Conservation (phyloP, 1,140 invertebrate species). For the Chionoecetes opilio region DNA sequence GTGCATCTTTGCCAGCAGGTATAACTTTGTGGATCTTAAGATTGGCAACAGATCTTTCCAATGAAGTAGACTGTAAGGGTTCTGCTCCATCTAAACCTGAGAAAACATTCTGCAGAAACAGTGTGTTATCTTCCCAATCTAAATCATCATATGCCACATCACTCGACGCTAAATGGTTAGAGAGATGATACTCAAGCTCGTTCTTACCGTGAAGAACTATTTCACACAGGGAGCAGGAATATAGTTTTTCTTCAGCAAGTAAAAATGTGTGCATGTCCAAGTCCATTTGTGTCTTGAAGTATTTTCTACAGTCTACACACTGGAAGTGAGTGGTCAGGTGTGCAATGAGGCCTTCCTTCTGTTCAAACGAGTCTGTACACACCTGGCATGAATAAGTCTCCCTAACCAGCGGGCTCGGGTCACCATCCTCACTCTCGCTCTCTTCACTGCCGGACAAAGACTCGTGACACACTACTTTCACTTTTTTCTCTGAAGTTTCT, state of each 20-base stretch:
- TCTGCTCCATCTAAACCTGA: not conserved
- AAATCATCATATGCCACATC: not conserved
- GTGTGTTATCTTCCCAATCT: conserved; percentile 34
- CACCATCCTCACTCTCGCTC: not conserved
- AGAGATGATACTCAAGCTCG: conserved; percentile 1
- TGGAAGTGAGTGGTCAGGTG: conserved; percentile 7
- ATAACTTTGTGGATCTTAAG: conserved; percentile 28
- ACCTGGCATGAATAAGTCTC: not conserved
- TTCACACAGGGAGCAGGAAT: conserved; percentile 2
- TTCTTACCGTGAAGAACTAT: conserved; percentile 9
- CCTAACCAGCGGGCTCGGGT: not conserved
- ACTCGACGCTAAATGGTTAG: not conserved
- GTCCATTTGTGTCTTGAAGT: not conserved
- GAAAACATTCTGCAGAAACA: not conserved
- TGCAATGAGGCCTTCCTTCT: not conserved
- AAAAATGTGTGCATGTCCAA: conserved; percentile 22
- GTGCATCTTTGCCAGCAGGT: conserved; percentile 23
- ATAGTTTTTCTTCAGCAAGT: not conserved
- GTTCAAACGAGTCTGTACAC: not conserved
- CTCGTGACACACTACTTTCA: not conserved
- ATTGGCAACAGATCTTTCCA: not conserved
- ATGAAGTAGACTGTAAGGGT: not conserved
- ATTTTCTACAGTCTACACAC: conserved; percentile 9
- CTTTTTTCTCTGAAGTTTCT: not conserved
- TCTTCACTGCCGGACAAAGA: not conserved